A percentile compares a stretch with the other conserved stretches of the same genome.
Evolutionary conservation across 2,797 vertebrate species (phyloP).

Genomic region (Mormyrops attenuatus): DNA sequence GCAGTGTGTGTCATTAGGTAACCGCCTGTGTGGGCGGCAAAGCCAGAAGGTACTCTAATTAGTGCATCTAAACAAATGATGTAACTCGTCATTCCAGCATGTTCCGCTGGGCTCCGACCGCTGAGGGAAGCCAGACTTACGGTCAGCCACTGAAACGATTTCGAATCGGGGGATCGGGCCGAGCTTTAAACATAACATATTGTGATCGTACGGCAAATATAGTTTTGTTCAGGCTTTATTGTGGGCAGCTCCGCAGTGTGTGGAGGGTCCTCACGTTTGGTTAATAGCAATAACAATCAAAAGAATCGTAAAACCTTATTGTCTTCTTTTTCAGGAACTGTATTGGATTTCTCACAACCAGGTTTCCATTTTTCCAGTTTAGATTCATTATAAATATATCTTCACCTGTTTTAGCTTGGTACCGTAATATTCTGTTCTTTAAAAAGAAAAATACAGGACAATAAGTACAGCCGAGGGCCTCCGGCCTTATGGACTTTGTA

Average conservation of each 20-base stretch:
- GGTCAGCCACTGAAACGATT: not conserved
- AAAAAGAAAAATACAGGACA: not conserved
- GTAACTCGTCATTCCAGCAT: not conserved
- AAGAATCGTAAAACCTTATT: not conserved
- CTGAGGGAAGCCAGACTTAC: not conserved
- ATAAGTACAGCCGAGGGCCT: not conserved
- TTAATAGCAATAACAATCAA: not conserved
- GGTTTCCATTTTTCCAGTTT: not conserved
- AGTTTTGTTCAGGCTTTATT: not conserved
- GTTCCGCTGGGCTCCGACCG: not conserved
- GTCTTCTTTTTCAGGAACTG: not conserved
- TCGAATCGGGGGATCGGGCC: not conserved
- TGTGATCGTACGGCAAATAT: not conserved
- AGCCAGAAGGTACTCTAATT: not conserved
- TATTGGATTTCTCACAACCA: not conserved
- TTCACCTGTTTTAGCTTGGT: not conserved
- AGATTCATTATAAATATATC: not conserved
- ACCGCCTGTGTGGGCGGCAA: not conserved
- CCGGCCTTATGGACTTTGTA: not conserved
- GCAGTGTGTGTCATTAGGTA: not conserved
- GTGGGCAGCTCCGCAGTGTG: not conserved
- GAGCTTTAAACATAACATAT: not conserved
- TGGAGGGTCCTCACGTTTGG: not conserved
- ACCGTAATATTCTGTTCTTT: not conserved
- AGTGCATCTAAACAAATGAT: conserved; percentile 4